Evolutionary conservation across 2,113 vertebrate genomes (phyloP).

Genomic region (Terrapene triunguis): DNA sequence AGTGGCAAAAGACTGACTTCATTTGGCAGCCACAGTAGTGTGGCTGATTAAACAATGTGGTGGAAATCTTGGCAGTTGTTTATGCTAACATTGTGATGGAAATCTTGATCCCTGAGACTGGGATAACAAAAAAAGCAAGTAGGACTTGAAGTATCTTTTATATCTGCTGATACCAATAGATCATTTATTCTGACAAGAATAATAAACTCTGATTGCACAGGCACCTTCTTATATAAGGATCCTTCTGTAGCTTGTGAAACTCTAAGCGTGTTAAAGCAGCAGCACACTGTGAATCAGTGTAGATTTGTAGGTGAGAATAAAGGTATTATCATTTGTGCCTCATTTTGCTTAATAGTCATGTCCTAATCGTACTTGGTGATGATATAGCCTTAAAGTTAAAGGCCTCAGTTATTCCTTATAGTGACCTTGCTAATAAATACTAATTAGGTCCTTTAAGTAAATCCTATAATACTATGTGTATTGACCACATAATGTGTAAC

Average conservation of each 20-base stretch:
- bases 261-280: neutral
- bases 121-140: neutral
- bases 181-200: neutral
- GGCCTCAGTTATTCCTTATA: neutral
- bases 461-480: neutral
- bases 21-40: neutral
- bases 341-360: rapidly evolving
- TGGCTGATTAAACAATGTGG: neutral
- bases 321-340: neutral
- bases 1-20: neutral
- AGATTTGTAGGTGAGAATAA: neutral
- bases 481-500: neutral
- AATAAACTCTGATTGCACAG: neutral
- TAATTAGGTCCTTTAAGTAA: neutral
- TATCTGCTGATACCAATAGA: neutral
- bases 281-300: neutral
- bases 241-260: neutral
- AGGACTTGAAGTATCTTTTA: neutral
- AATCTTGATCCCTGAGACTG: neutral
- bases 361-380: neutral
- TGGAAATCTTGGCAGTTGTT: neutral
- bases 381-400: neutral
- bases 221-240: neutral
- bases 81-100: neutral
- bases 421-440: neutral